Evolutionary conservation across 2,888 invertebrate genomes (phyloP).

Genomic region (Trilocha varians): DNA sequence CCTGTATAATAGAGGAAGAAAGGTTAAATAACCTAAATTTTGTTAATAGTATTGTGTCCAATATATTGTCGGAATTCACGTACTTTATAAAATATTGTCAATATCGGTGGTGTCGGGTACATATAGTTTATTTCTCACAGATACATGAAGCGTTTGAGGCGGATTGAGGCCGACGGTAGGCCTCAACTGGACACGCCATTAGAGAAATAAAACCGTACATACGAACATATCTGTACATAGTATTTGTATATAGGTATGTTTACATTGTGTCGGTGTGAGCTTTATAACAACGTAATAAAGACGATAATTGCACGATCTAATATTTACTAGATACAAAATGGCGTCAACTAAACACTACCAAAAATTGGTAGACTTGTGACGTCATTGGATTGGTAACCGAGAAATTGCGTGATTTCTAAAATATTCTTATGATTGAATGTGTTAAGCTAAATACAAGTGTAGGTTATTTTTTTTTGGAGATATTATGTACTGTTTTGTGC

Average conservation of each 20-base stretch:
- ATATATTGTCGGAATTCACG: slow-evolving; percentile 4
- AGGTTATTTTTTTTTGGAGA: too few species aligned
- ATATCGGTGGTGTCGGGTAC: slow-evolving; percentile 29
- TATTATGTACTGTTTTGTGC: too few species aligned
- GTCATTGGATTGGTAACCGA: too few species aligned
- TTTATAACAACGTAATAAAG: slow-evolving; percentile 5
- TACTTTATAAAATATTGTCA: too few species aligned
- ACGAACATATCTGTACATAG: slow-evolving; percentile 51
- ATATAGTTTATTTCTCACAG: slow-evolving; percentile 29
- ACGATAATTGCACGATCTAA: slow-evolving; percentile 13
- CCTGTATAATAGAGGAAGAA: too few species aligned
- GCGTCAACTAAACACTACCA: too few species aligned
- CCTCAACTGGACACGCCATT: slow-evolving; percentile 40
- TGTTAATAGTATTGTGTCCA: too few species aligned
- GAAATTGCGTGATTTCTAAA: too few species aligned
- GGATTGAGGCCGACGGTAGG: slow-evolving; percentile 54
- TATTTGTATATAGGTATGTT: slow-evolving; percentile 64
- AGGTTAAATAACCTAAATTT: too few species aligned
- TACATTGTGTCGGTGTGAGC: slow-evolving; percentile 42
- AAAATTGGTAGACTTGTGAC: too few species aligned
- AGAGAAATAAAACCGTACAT: slow-evolving; percentile 47
- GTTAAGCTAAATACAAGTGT: too few species aligned
- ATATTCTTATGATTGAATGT: too few species aligned
- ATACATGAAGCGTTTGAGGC: slow-evolving; percentile 49
- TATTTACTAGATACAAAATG: neutral